Evolutionary conservation across 2,888 invertebrate genomes (phyloP).

Genomic region (Gari tellinella): DNA sequence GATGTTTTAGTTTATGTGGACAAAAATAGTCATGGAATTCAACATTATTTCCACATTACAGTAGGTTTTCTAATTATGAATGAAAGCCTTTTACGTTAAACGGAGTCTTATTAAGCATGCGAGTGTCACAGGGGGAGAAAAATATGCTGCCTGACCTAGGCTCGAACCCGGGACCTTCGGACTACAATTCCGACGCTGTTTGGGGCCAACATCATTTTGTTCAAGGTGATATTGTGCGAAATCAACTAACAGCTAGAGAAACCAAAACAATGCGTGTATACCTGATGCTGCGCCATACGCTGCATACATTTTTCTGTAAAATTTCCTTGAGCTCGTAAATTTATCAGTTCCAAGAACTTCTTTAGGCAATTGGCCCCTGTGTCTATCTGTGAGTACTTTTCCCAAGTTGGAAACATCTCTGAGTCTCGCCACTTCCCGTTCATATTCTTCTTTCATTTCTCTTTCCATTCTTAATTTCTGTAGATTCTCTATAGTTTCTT

Average conservation of each 20-base stretch:
- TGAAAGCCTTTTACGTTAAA: too few species aligned
- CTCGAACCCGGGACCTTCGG: too few species aligned
- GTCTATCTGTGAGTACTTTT: slow-evolving; percentile 9
- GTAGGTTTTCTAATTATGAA: too few species aligned
- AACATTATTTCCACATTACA: too few species aligned
- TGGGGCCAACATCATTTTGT: background rate
- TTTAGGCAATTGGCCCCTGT: slow-evolving; percentile 25
- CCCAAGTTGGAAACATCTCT: slow-evolving; percentile 42
- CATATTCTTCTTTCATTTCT: slow-evolving; percentile 25
- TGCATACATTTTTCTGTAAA: slow-evolving; percentile 66
- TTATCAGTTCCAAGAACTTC: background rate
- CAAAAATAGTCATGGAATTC: too few species aligned
- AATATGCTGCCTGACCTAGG: too few species aligned
- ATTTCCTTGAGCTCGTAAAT: background rate
- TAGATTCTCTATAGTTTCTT: slow-evolving; percentile 1
- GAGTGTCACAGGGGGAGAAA: too few species aligned
- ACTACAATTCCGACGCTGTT: too few species aligned
- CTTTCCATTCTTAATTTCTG: background rate
- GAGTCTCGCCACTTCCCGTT: slow-evolving; percentile 38
- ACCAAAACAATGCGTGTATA: slow-evolving; percentile 49
- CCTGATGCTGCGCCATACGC: slow-evolving; percentile 90
- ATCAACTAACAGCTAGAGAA: background rate
- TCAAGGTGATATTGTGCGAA: background rate
- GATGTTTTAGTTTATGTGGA: too few species aligned
- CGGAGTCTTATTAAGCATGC: too few species aligned